These are phyloP conservation scores for Anguilla marmorata DNA, from an alignment of 2,797 vertebrate genomes.

Conservation along the genomic window DNA sequence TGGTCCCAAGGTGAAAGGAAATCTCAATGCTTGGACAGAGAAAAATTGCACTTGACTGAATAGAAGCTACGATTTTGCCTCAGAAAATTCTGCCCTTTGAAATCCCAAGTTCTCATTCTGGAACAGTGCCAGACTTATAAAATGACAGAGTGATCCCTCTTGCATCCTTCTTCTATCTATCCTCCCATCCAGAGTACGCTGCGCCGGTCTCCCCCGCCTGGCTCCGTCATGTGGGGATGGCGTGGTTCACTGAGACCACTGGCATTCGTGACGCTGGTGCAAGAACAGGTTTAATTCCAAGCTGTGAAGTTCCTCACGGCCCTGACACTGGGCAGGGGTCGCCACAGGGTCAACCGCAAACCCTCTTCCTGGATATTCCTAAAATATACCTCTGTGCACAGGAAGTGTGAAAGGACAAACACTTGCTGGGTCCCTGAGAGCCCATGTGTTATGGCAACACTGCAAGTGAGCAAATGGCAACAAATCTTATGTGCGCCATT, in stretches of 20 bases:
- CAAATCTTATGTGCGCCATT: conserved; percentile 8
- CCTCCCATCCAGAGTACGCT: conserved; percentile 43
- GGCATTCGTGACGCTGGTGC: conserved; percentile 63
- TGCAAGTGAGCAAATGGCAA: conserved; percentile 48
- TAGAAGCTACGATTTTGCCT: not conserved
- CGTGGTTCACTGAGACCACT: conserved; percentile 52
- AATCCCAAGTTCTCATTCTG: not conserved
- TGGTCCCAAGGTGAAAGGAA: conserved; percentile 34
- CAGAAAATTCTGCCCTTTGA: not conserved
- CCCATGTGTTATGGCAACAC: conserved; percentile 51
- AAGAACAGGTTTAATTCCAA: conserved; percentile 69
- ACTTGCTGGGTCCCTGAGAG: conserved; percentile 41
- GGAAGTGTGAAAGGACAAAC: conserved; percentile 58
- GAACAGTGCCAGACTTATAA: not conserved
- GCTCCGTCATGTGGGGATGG: conserved; percentile 44
- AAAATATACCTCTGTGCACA: conserved; percentile 62
- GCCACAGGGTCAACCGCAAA: conserved; percentile 62
- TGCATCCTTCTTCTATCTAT: not conserved
- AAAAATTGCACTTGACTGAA: conserved; percentile 11
- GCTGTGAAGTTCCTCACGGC: conserved; percentile 75
- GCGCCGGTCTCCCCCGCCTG: conserved; percentile 34
- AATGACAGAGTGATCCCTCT: not conserved
- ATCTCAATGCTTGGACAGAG: conserved; percentile 26
- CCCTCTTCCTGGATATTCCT: conserved; percentile 64
- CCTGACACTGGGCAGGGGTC: conserved; percentile 68